Evolutionary conservation across 2,888 invertebrate genomes (phyloP), one percentile per base, ranked within the genome.

Genomic region (Cheilosia pagana): DNA sequence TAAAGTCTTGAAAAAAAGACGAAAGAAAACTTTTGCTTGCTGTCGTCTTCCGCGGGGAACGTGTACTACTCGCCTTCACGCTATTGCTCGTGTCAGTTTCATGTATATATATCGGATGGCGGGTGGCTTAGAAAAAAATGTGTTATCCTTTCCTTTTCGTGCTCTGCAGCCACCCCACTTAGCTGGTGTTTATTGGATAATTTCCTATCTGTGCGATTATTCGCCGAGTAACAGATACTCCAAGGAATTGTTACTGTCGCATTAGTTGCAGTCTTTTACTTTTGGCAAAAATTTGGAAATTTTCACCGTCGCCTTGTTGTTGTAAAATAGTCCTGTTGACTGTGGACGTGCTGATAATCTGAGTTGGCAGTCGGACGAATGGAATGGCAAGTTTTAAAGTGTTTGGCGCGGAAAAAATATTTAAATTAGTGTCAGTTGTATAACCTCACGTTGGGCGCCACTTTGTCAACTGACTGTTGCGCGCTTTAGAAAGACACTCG

Each of bases 1-100:
- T 78, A 53, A 78, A 77, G 72, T 68, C 74, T 68, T 78, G 39
- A 74, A 70, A 59, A 57, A 35, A 76, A 43, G 7, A 48, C 5
- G 6, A 28, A 28, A 50, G 1, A 50, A 23, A 77, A 67, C 50
- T 67, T 77, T 23, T 59, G 23, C 74, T 74, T 57, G 50, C 21
- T 45, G 12, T 12, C 43, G 14, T 35, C 28, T 12, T 35, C 12
- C 12, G 35, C 3, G 35, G 10, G 12, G 12, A 31, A 48, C 25
- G 10, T 21, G 62, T 39, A 28, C 48, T 16, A 2, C 16, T 31
- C 45, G 48, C 31, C 16, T 12, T 43, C 19, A 2, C 50, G 16
- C 16, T 72, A 31, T 43, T 63, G 72, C 57, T 72, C 55, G 10
- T 79, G 74, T 48, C 60, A 67, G 79, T 21, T 63, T 60, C 39